Evolutionary conservation across 2,888 invertebrate genomes (phyloP).

Genomic region (Dynastes maya): DNA sequence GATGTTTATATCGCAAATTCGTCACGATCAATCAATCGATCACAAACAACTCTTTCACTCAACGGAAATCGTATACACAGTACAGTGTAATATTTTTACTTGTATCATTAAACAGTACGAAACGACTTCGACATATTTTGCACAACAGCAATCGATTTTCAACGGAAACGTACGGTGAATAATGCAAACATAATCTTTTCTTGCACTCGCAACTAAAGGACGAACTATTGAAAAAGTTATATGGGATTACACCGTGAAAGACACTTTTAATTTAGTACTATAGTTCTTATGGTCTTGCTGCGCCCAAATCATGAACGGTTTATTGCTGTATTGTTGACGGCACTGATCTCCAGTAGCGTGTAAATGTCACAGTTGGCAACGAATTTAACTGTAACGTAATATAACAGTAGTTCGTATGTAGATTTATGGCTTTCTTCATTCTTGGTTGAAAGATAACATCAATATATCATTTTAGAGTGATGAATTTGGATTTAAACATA

Average conservation of each 20-base stretch:
- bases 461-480: not conserved
- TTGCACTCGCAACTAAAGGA: slow-evolving; percentile 8
- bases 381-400: slow-evolving; percentile 54
- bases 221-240: not conserved
- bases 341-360: slow-evolving; percentile 53
- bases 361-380: slow-evolving; percentile 53
- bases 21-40: no score
- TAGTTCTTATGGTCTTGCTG: slow-evolving; percentile 42
- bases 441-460: not conserved
- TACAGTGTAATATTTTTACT: not conserved
- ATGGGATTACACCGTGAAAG: slow-evolving; percentile 7
- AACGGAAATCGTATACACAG: no score
- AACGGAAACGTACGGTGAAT: slow-evolving; percentile 22
- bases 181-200: slow-evolving; percentile 40
- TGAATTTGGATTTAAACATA: not conserved
- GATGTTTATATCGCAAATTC: no score
- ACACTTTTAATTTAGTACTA: not conserved
- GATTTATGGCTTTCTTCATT: slow-evolving; percentile 11
- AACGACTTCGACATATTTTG: not conserved
- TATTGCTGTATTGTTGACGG: slow-evolving; percentile 54
- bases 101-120: not conserved
- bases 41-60: no score
- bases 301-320: slow-evolving; percentile 55
- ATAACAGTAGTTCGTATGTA: slow-evolving; percentile 51
- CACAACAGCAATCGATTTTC: slow-evolving; percentile 25